These are phyloP conservation scores for Apocheima hispidaria DNA, from an alignment of 2,888 invertebrate genomes.

Conservation along the genomic window DNA sequence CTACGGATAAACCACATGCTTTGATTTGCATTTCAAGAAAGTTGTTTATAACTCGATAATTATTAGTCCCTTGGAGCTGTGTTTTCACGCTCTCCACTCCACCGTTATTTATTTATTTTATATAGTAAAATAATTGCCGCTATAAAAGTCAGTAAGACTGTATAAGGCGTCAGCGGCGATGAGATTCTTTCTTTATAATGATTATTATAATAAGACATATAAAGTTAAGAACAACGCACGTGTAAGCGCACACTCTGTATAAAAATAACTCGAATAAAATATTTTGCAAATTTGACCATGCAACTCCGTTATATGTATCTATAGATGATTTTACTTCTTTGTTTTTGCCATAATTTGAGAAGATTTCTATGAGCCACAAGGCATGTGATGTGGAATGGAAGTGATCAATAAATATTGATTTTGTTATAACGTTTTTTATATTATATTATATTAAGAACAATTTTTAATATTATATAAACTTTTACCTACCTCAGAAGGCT, in stretches of 20 bases:
- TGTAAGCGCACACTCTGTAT: not conserved
- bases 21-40: not conserved
- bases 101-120: no score
- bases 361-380: constrained; percentile 57
- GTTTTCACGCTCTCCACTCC: not conserved
- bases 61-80: not conserved
- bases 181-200: not conserved
- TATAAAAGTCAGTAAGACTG: no score
- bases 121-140: no score
- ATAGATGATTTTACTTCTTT: not conserved
- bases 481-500: not conserved
- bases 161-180: not conserved
- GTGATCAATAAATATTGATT: constrained; percentile 72
- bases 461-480: not conserved
- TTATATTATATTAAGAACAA: no score
- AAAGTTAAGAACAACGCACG: not conserved
- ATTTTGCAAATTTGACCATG: not conserved
- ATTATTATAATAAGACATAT: not conserved
- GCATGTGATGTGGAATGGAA: constrained; percentile 73
- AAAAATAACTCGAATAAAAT: constrained; percentile 1
- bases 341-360: constrained; percentile 6
- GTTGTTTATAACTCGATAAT: not conserved
- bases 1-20: not conserved
- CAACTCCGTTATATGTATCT: not conserved
- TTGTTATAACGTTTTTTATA: constrained; percentile 57